These are phyloP conservation scores for Sylvicola fuscatus DNA, from an alignment of 2,888 invertebrate genomes.

Conservation along the genomic window DNA sequence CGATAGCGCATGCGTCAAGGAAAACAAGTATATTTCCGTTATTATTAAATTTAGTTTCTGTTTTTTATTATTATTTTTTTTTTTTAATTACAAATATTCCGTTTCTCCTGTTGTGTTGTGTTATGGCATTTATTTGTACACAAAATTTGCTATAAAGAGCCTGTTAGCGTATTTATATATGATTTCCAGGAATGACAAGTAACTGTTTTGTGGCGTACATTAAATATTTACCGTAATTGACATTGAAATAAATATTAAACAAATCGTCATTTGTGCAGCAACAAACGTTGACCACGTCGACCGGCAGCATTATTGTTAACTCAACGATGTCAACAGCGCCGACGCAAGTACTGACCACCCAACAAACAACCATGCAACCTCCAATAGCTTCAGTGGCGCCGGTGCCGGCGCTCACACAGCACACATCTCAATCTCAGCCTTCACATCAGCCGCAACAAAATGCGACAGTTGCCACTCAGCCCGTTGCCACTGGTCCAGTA, in stretches of 20 bases:
- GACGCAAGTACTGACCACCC: conserved; percentile 15
- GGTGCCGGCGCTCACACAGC: conserved; percentile 12
- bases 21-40: too few relatives aligned
- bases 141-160: too few relatives aligned
- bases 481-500: conserved; percentile 1
- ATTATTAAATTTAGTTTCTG: too few relatives aligned
- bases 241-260: too few relatives aligned
- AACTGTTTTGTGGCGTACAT: too few relatives aligned
- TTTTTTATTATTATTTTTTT: background rate
- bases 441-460: conserved; percentile 14
- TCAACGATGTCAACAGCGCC: conserved; percentile 17
- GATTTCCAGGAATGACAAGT: too few relatives aligned
- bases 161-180: too few relatives aligned
- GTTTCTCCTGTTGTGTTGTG: conserved; percentile 1
- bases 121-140: background rate
- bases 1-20: too few relatives aligned
- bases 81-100: background rate
- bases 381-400: conserved; percentile 14
- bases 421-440: conserved; percentile 13
- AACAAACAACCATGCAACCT: conserved; percentile 13
- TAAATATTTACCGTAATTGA: too few relatives aligned
- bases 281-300: conserved; percentile 15
- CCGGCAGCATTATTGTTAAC: conserved; percentile 22
- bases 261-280: conserved; percentile 3
- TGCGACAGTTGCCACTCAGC: conserved; percentile 16